Base-by-base conservation (phyloP, 1,140 invertebrate species). In the Heliconius eleuchia region DNA sequence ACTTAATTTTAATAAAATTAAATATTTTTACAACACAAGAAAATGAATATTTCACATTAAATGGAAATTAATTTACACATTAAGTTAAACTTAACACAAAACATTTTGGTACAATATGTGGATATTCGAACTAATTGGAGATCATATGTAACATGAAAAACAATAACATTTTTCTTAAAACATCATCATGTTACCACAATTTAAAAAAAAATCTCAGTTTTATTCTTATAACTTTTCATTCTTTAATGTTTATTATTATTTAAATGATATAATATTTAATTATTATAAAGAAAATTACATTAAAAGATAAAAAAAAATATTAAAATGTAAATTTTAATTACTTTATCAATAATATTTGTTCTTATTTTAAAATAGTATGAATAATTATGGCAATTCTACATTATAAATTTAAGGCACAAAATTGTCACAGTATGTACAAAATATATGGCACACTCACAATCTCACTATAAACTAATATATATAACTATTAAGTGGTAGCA, bases 401-500 rank as follows among this genome's bases (percentile, higher is more conserved):
- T 13, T 71, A 57, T 76, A 76, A 73, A 77, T 82, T 75, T 84
- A 80, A 84, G 80, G 81, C 70, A 82, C 74, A 34, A 79, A 72
- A 82, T 77, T 75, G 77, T 79, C 76, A 74, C 78, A 77, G 77
- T 84, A 84, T 82, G 77, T 83, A 84, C 79, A 82, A 66, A 66
- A 80, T 76, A 72, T 82, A 84, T 82, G 81, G 83, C 83, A 84
- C 83, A 74, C 83, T 82, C 81, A 80, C 75, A 78, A 27, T 82
- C 55, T 74, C 73, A 71, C 76, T 60, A 71, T 80, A 74, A 72
- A 77, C 75, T 52, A 23, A 19, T 7, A 52, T 7, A 52, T 52
- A 52, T 52, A 52, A 66, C 52, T 81, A 72, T 18, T 52, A 83
- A 73, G 52, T 60, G 39, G 34, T 77, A 46, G 60, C 78, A 80